These are phyloP conservation scores for Ispidina lecontei DNA, from an alignment of 2,797 vertebrate genomes.

Conservation along the genomic window DNA sequence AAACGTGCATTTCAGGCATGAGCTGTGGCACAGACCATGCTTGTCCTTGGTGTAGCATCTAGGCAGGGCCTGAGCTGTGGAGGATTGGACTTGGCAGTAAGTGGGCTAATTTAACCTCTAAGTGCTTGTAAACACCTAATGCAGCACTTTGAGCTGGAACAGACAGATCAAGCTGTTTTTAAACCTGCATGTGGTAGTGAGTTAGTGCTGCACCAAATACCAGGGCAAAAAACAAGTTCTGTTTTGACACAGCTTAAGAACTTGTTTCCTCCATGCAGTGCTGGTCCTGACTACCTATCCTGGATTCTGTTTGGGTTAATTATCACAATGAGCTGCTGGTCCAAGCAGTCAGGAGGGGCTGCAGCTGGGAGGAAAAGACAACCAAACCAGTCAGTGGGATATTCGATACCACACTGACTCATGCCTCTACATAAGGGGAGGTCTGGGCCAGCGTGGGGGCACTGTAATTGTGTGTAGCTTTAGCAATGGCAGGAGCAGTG, in stretches of 20 bases:
- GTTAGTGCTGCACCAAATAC: not conserved
- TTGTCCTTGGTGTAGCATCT: not conserved
- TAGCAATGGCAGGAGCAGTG: not conserved
- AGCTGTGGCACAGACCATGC: not conserved
- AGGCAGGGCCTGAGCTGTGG: not conserved
- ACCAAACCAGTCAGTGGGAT: not conserved
- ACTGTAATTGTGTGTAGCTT: not conserved
- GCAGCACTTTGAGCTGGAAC: not conserved
- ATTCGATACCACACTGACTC: not conserved
- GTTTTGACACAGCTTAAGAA: not conserved
- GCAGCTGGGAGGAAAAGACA: not conserved
- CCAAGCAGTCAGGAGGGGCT: not conserved
- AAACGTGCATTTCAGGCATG: accelerated
- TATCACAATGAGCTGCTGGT: not conserved
- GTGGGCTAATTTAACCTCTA: not conserved
- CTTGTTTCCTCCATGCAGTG: accelerated
- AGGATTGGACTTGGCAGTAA: not conserved
- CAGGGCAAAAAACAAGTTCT: not conserved
- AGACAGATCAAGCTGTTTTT: not conserved
- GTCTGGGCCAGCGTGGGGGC: too few relatives aligned
- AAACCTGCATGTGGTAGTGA: not conserved
- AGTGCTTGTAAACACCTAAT: not conserved
- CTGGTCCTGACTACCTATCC: not conserved
- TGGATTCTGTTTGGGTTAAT: not conserved
- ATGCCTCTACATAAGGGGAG: not conserved